A percentile compares a stretch with the other conserved stretches of the same genome.
phyloP scores from a whole-genome alignment of 2,888 invertebrate species.

The Panopea generosa region DNA sequence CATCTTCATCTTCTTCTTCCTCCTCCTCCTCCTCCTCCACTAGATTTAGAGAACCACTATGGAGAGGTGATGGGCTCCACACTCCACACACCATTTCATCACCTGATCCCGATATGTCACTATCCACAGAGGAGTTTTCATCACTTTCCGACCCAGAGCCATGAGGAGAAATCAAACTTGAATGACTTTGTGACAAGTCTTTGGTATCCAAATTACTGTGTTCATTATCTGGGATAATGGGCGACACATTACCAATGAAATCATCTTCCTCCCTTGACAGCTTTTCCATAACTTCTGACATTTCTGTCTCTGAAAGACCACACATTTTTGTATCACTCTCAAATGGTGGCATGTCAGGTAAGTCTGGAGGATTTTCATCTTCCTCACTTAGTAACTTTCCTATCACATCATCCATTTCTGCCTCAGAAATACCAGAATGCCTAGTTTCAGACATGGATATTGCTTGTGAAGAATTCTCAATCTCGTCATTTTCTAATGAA shows the following conservation, averaged over 20 bases:
- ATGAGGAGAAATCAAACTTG: background rate
- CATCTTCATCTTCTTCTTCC: background rate
- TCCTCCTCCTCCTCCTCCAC: constrained; percentile 9
- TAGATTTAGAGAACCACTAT: constrained; percentile 8
- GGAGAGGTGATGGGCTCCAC: constrained; percentile 55
- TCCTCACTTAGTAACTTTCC: constrained; percentile 40
- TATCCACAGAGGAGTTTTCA: constrained; percentile 33
- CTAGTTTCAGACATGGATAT: background rate
- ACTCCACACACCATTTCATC: constrained; percentile 42
- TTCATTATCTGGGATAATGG: constrained; percentile 25
- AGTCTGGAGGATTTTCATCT: constrained; percentile 7
- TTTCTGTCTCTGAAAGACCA: background rate
- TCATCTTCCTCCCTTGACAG: background rate
- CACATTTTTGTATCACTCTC: background rate
- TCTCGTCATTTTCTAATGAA: background rate
- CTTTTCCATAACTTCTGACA: background rate
- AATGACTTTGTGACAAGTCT: constrained; percentile 6
- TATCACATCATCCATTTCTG: constrained; percentile 45
- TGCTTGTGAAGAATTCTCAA: background rate
- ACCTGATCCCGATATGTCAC: constrained; percentile 49
- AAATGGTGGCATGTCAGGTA: constrained; percentile 6
- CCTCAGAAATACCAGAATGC: constrained; percentile 28
- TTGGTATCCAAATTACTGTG: background rate
- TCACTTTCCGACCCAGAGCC: constrained; percentile 31
- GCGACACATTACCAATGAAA: background rate